Percentiles rank a stretch among this genome's conserved stretches.
phyloP scores from a whole-genome alignment of 2,888 invertebrate species.

The Linnaemya tessellans region DNA sequence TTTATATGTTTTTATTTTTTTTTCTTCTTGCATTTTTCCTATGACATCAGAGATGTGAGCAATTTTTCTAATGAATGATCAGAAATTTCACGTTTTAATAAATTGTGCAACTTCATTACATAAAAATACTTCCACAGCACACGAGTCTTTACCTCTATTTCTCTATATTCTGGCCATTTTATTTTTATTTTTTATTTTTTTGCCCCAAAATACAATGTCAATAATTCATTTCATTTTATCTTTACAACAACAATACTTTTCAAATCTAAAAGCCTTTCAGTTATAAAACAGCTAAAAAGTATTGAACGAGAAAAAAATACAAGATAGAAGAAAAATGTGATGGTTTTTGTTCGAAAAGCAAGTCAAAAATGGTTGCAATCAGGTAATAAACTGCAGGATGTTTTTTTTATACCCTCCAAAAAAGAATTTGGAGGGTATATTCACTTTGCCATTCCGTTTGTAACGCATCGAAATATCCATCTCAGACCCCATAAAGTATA shows the following conservation, averaged over 20 bases:
- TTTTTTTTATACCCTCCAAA: not conserved
- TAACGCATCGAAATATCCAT: no score
- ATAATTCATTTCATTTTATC: constrained; percentile 37
- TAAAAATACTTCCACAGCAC: constrained; percentile 8
- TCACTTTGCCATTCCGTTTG: no score
- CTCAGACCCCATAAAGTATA: no score
- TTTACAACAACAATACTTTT: not conserved
- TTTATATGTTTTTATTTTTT: not conserved
- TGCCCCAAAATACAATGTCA: constrained; percentile 25
- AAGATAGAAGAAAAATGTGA: constrained; percentile 13
- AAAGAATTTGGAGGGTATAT: no score
- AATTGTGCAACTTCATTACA: constrained; percentile 51
- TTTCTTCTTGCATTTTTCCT: not conserved
- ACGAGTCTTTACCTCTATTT: constrained; percentile 8
- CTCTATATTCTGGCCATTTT: not conserved
- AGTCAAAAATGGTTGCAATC: not conserved
- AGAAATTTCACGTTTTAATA: constrained; percentile 20
- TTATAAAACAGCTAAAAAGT: constrained; percentile 31
- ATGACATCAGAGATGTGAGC: constrained; percentile 25
- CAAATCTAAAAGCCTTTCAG: constrained; percentile 48
- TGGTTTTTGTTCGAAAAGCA: constrained; percentile 17
- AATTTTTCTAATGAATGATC: constrained; percentile 53
- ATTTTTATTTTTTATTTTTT: no score
- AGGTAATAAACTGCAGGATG: not conserved
- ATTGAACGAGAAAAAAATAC: not conserved